phyloP scores from a whole-genome alignment of 2,113 vertebrate genomes.

The Hymenochirus boettgeri region DNA sequence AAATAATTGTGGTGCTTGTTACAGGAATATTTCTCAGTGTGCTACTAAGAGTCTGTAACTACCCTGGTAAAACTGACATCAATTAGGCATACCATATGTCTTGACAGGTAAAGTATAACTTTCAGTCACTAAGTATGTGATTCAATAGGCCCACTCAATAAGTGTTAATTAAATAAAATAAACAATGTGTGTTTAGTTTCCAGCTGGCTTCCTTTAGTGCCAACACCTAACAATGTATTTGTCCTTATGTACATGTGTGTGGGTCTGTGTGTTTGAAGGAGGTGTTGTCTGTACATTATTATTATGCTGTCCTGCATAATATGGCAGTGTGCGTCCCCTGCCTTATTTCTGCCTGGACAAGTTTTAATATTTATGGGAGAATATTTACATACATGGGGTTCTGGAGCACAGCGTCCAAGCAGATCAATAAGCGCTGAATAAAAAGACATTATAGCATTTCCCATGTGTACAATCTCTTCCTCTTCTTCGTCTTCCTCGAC shows the following conservation, averaged over 20 bases:
- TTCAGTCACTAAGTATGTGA: not conserved
- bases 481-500: constrained; percentile 78
- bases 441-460: constrained; percentile 97
- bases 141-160: too few relatives aligned
- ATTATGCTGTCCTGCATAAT: too few relatives aligned
- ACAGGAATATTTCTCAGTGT: constrained; percentile 1
- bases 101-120: not conserved
- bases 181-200: too few relatives aligned
- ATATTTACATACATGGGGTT: constrained; percentile 93
- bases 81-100: not conserved
- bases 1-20: constrained; percentile 11
- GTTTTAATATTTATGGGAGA: too few relatives aligned
- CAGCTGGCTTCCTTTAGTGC: too few relatives aligned
- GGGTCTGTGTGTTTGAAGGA: too few relatives aligned
- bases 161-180: too few relatives aligned
- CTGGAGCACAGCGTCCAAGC: constrained; percentile 92
- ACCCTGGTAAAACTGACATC: constrained; percentile 5
- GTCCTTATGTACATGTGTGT: too few relatives aligned
- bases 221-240: too few relatives aligned
- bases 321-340: too few relatives aligned
- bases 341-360: too few relatives aligned
- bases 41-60: constrained; percentile 1
- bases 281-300: too few relatives aligned
- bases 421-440: constrained; percentile 97
- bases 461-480: constrained; percentile 94